These are phyloP conservation scores for Cheilosia scutellata DNA, from an alignment of 2,888 invertebrate genomes.

Conservation along the genomic window DNA sequence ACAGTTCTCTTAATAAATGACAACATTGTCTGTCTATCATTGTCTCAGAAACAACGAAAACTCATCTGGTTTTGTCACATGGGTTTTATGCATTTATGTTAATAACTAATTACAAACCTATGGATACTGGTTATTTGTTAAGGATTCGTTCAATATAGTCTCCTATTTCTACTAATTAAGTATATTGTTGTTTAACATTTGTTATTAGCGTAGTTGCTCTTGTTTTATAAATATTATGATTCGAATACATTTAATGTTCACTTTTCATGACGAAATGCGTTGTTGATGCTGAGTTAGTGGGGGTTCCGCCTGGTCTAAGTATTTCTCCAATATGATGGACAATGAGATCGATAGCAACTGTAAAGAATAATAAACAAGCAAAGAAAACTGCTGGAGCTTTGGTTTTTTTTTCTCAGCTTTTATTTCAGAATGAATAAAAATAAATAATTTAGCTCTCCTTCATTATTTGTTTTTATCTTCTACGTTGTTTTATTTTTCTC, in stretches of 20 bases:
- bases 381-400: constrained; percentile 77
- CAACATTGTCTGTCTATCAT: neutral
- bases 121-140: neutral
- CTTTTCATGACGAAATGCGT: constrained; percentile 79
- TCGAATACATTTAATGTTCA: constrained; percentile 60
- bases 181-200: constrained; percentile 12
- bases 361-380: constrained; percentile 86
- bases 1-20: neutral
- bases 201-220: neutral
- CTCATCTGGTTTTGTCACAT: neutral
- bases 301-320: constrained; percentile 87
- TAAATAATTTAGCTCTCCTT: constrained; percentile 17
- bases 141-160: neutral
- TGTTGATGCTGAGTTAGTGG: constrained; percentile 84
- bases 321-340: constrained; percentile 99
- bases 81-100: neutral
- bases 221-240: constrained; percentile 17
- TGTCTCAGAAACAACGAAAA: neutral
- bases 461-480: constrained; percentile 34
- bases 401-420: constrained; percentile 71
- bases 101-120: constrained; percentile 1
- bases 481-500: constrained; percentile 19
- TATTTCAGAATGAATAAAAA: constrained; percentile 33
- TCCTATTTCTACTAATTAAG: constrained; percentile 11
- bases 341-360: constrained; percentile 99